phyloP scores from a whole-genome alignment of 2,797 vertebrate genomes.

The Molossus alvarezi region DNA sequence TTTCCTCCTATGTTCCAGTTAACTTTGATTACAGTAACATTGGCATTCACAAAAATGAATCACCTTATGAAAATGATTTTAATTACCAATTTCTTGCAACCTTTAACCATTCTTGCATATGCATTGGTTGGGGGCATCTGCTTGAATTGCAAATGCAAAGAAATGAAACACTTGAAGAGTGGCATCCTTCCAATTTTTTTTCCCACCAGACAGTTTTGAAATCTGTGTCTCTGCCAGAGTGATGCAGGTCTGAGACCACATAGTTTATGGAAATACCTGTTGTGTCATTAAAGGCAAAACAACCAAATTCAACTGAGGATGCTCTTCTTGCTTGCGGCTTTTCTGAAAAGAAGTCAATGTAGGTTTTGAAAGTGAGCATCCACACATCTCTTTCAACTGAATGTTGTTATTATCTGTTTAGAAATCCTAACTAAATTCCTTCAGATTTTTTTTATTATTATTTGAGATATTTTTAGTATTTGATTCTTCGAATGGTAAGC shows the following conservation, averaged over 20 bases:
- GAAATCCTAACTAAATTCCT: conserved; percentile 50
- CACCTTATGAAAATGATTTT: conserved; percentile 76
- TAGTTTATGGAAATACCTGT: not conserved
- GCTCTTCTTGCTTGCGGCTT: not conserved
- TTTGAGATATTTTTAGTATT: conserved; percentile 74
- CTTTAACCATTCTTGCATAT: conserved; percentile 79
- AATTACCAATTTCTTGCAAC: conserved; percentile 75
- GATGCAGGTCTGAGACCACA: conserved; percentile 49
- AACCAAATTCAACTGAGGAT: not conserved
- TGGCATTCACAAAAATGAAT: conserved; percentile 81
- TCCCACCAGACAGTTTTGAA: conserved; percentile 62
- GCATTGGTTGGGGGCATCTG: conserved; percentile 70
- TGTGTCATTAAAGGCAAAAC: conserved; percentile 20
- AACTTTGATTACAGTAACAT: conserved; percentile 46
- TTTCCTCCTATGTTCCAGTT: not conserved
- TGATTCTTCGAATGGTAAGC: conserved; percentile 60
- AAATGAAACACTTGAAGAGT: conserved; percentile 67
- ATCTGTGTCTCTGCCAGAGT: conserved; percentile 50
- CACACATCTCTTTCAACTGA: not conserved
- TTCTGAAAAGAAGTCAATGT: conserved; percentile 33
- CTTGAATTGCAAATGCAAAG: conserved; percentile 79
- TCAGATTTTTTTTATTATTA: conserved; percentile 70
- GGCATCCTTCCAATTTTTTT: not conserved
- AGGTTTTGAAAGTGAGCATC: conserved; percentile 66
- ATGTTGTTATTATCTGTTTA: conserved; percentile 37